These are phyloP conservation scores for Agapornis roseicollis DNA, from an alignment of 2,113 vertebrate genomes.

Conservation along the genomic window DNA sequence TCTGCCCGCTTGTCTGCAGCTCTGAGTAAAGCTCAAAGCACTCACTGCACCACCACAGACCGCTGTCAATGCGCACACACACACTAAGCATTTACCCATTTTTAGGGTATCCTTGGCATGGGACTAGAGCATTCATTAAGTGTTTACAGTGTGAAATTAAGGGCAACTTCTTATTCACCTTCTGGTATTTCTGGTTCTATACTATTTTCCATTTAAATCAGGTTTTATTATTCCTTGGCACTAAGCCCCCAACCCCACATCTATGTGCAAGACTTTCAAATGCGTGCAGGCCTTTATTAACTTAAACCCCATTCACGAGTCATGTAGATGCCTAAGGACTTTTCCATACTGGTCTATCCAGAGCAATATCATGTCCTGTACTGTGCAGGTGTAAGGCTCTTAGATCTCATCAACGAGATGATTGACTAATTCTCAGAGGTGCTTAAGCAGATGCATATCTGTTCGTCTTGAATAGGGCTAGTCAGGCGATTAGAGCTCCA, in stretches of 20 bases:
- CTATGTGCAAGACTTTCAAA: constrained; percentile 8
- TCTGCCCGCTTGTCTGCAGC: neutral
- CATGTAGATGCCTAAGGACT: constrained; percentile 20
- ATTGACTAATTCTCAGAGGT: constrained; percentile 56
- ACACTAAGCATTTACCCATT: neutral
- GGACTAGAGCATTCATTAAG: neutral
- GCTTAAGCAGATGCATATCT: constrained; percentile 64
- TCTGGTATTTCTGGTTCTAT: constrained; percentile 57
- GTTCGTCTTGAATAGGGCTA: neutral
- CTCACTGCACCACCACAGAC: neutral
- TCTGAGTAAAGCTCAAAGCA: neutral
- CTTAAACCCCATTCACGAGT: constrained; percentile 9
- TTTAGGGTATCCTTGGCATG: neutral
- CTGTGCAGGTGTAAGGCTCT: constrained; percentile 62
- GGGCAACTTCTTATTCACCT: constrained; percentile 25
- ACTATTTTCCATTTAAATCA: constrained; percentile 39
- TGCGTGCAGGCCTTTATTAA: constrained; percentile 1
- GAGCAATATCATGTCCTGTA: constrained; percentile 30
- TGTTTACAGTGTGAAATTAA: constrained; percentile 37
- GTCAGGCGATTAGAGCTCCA: constrained; percentile 22
- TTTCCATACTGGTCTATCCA: constrained; percentile 56
- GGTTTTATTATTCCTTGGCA: constrained; percentile 47
- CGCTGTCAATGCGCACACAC: neutral
- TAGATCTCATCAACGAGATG: constrained; percentile 58
- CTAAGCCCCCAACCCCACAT: constrained; percentile 22